Evolutionary conservation across 2,113 vertebrate genomes (phyloP).

Genomic region (Petromus typicus): DNA sequence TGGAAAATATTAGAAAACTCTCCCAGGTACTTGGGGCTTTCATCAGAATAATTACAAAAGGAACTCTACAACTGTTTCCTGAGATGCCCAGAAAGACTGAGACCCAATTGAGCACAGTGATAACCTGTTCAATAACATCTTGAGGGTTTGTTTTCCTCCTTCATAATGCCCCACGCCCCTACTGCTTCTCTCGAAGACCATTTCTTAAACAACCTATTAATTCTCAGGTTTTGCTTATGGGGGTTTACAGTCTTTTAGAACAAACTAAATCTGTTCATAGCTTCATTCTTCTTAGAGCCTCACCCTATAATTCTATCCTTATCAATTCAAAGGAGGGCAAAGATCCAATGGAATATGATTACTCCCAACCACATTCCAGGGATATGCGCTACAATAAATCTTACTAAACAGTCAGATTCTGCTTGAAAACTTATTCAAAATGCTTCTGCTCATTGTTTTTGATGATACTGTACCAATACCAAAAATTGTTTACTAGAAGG

Average conservation of each 20-base stretch:
- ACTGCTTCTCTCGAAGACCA: background rate
- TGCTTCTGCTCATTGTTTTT: background rate
- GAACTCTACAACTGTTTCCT: background rate
- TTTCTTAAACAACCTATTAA: conserved; percentile 15
- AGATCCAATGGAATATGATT: background rate
- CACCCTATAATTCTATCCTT: background rate
- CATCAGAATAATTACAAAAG: background rate
- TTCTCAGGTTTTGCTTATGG: background rate
- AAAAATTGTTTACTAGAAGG: background rate
- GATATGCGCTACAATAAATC: background rate
- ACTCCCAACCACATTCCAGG: background rate
- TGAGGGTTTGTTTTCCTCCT: background rate
- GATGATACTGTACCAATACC: background rate
- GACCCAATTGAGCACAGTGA: background rate
- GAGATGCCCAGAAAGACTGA: background rate
- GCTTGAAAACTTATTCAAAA: background rate
- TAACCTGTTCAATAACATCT: background rate
- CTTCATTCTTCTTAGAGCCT: background rate
- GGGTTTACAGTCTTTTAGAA: background rate
- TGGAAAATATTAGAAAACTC: background rate
- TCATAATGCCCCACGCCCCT: background rate
- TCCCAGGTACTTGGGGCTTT: background rate
- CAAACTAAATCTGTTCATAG: background rate
- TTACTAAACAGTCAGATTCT: background rate
- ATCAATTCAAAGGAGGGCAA: background rate